Evolutionary conservation across 2,797 vertebrate genomes (phyloP).

Genomic region (Amphiprion clarkii): DNA sequence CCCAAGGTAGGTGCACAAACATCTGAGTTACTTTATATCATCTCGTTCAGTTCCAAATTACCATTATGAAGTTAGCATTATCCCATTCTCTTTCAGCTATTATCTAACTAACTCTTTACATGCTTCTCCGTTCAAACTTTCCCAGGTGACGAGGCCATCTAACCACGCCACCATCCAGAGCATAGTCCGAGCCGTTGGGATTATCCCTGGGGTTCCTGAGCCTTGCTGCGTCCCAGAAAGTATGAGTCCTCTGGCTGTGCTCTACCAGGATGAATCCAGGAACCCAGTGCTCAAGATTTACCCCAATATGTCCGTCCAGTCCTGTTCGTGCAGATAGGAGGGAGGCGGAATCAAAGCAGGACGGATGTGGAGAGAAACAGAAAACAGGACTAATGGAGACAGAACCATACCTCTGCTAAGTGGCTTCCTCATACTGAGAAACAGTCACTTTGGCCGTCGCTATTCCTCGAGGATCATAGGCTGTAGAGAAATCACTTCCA

Average conservation of each 20-base stretch:
- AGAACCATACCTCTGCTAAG: constrained; percentile 58
- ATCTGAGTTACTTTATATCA: background rate
- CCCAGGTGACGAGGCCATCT: constrained; percentile 90
- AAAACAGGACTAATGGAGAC: constrained; percentile 55
- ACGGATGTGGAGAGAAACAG: constrained; percentile 34
- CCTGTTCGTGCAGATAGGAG: constrained; percentile 92
- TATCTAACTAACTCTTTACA: constrained; percentile 1
- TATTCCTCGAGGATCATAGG: constrained; percentile 61
- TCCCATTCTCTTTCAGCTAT: background rate
- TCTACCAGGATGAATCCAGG: constrained; percentile 92
- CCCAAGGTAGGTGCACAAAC: constrained; percentile 88
- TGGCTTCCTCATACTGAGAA: constrained; percentile 55
- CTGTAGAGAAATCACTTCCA: constrained; percentile 72
- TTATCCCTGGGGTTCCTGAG: constrained; percentile 94
- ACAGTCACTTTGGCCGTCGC: constrained; percentile 50
- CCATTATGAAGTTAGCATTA: background rate
- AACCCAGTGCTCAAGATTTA: constrained; percentile 94
- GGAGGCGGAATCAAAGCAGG: constrained; percentile 12
- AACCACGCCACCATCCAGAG: constrained; percentile 98
- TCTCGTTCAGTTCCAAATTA: background rate
- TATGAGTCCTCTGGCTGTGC: constrained; percentile 93
- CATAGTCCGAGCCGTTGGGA: constrained; percentile 95
- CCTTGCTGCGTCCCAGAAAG: constrained; percentile 95
- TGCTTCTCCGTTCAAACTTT: constrained; percentile 3
- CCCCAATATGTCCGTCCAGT: constrained; percentile 95